Percentiles rank a stretch among this genome's conserved stretches.
Conservation (phyloP, 2,113 vertebrate genomes). For the Formicarius rufipectus region DNA sequence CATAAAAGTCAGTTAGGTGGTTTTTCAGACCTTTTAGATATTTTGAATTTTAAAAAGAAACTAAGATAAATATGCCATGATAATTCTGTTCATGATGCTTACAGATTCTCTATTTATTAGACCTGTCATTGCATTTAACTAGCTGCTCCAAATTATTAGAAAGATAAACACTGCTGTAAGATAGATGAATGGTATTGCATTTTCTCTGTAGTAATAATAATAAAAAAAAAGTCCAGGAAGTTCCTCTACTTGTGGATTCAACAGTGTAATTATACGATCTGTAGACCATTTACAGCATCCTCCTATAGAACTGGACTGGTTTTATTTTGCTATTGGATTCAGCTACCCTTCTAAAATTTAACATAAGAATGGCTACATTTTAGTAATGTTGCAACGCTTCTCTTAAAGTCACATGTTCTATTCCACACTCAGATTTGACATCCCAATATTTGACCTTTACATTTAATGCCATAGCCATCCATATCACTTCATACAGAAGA, state of each 20-base stretch:
- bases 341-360: background rate
- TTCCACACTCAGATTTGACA: background rate
- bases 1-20: background rate
- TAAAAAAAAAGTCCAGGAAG: background rate
- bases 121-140: background rate
- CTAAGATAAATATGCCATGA: background rate
- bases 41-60: background rate
- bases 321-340: background rate
- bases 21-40: background rate
- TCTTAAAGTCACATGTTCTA: background rate
- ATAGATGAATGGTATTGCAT: background rate
- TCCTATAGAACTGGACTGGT: background rate
- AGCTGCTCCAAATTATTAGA: background rate
- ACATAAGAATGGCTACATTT: background rate
- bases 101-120: background rate
- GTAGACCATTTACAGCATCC: background rate
- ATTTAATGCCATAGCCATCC: background rate
- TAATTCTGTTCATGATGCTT: background rate
- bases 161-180: background rate
- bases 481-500: background rate
- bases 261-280: background rate
- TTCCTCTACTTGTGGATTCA: background rate
- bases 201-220: background rate
- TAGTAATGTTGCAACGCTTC: background rate
- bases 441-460: background rate